phyloP scores from a whole-genome alignment of 2,113 vertebrate genomes.

The Apus apus region DNA sequence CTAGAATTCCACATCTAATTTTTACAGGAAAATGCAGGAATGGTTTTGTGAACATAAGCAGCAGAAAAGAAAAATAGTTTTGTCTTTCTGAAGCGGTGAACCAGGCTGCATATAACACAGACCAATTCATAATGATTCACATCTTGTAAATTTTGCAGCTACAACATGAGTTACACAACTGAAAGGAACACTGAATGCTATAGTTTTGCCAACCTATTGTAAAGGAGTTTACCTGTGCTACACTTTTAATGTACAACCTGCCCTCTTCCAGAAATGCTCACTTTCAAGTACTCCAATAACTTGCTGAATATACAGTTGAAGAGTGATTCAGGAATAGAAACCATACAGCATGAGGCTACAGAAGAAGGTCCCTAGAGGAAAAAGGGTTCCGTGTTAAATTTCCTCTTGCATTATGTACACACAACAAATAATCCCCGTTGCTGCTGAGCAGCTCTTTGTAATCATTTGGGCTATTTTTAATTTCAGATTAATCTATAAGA shows the following conservation, averaged over 20 bases:
- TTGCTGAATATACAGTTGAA: not conserved
- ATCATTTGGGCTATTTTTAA: not conserved
- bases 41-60: not conserved
- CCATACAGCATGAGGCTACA: not conserved
- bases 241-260: not conserved
- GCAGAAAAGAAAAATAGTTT: not conserved
- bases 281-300: not conserved
- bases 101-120: not conserved
- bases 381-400: not conserved
- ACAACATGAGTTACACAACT: not conserved
- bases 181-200: not conserved
- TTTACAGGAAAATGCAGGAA: not conserved
- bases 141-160: accelerated
- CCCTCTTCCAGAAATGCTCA: not conserved
- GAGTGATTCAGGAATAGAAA: not conserved
- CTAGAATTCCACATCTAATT: not conserved
- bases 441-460: not conserved
- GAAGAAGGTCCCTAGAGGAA: not conserved
- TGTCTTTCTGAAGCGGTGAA: not conserved
- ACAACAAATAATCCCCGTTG: not conserved
- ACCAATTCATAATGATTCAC: not conserved
- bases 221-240: not conserved
- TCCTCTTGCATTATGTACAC: not conserved
- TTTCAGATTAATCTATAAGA: not conserved
- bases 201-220: not conserved